Evolutionary conservation across 2,888 invertebrate species (phyloP).

Genomic region (Zhuqinia jingwanae): DNA sequence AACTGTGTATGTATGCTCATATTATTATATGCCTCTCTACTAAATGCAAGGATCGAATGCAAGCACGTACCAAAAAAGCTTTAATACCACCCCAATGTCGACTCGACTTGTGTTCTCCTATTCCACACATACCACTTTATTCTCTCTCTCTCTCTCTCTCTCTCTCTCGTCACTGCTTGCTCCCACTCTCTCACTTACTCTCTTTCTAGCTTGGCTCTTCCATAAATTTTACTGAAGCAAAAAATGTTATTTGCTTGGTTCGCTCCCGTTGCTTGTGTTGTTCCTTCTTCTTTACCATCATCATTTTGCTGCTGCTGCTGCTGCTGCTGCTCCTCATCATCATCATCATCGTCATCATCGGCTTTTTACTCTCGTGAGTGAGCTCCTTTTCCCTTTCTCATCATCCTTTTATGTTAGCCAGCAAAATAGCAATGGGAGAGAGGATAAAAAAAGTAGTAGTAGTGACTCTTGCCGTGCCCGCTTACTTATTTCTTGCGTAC

Average conservation of each 20-base stretch:
- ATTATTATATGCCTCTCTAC: background rate
- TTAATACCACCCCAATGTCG: slow-evolving; percentile 63
- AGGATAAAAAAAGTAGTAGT: slow-evolving; percentile 56
- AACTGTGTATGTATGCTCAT: background rate
- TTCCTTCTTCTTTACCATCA: slow-evolving; percentile 16
- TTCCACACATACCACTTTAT: slow-evolving; percentile 59
- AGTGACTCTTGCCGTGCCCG: slow-evolving; percentile 40
- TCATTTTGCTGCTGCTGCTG: slow-evolving; percentile 36
- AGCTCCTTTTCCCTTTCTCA: slow-evolving; percentile 40
- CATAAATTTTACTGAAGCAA: slow-evolving; percentile 58
- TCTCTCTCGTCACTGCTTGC: background rate
- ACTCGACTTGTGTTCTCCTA: slow-evolving; percentile 49
- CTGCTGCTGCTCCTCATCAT: too few species aligned
- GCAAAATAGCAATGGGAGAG: slow-evolving; percentile 16
- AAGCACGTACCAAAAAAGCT: slow-evolving; percentile 62
- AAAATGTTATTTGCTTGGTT: slow-evolving; percentile 22
- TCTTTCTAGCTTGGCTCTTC: slow-evolving; percentile 35
- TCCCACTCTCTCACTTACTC: slow-evolving; percentile 18
- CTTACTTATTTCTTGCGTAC: background rate
- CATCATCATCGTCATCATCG: slow-evolving; percentile 40
- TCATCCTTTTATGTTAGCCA: slow-evolving; percentile 35
- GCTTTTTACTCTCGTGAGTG: slow-evolving; percentile 40
- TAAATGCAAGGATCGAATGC: slow-evolving; percentile 20
- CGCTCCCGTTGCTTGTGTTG: slow-evolving; percentile 3
- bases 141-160: slow-evolving; percentile 38